phyloP scores from a whole-genome alignment of 2,797 vertebrate species.

The Thripadectes ignobilis region DNA sequence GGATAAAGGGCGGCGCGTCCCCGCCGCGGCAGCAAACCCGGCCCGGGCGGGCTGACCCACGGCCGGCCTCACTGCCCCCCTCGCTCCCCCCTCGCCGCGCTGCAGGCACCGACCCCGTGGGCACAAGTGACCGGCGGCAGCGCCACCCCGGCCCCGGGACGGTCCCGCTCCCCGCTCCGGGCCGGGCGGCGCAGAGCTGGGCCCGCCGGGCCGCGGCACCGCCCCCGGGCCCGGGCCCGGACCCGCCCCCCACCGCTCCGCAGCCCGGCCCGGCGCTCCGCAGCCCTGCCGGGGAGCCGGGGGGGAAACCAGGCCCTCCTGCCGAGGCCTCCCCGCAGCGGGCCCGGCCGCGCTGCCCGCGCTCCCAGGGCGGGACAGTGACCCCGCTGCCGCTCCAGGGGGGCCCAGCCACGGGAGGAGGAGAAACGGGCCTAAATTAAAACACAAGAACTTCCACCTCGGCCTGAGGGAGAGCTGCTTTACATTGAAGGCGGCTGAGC shows the following conservation, averaged over 20 bases:
- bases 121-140: background rate
- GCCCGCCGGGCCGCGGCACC: background rate
- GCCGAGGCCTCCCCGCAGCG: background rate
- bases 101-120: background rate
- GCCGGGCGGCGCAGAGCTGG: background rate
- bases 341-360: background rate
- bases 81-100: background rate
- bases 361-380: fast-evolving
- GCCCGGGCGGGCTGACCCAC: background rate
- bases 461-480: background rate
- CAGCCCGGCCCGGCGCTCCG: too few relatives aligned
- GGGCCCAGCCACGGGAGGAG: background rate
- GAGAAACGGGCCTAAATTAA: background rate
- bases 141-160: background rate
- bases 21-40: background rate
- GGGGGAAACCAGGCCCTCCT: background rate
- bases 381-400: background rate
- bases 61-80: background rate
- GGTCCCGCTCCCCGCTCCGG: background rate
- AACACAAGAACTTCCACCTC: background rate
- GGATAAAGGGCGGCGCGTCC: background rate
- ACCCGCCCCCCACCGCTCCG: too few relatives aligned
- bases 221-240: too few relatives aligned
- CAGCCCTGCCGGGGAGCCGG: too few relatives aligned
- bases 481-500: background rate